A percentile compares a stretch with the other conserved stretches of the same genome.
phyloP scores from a whole-genome alignment of 1,140 invertebrate genomes.

The Penaeus japonicus region DNA sequence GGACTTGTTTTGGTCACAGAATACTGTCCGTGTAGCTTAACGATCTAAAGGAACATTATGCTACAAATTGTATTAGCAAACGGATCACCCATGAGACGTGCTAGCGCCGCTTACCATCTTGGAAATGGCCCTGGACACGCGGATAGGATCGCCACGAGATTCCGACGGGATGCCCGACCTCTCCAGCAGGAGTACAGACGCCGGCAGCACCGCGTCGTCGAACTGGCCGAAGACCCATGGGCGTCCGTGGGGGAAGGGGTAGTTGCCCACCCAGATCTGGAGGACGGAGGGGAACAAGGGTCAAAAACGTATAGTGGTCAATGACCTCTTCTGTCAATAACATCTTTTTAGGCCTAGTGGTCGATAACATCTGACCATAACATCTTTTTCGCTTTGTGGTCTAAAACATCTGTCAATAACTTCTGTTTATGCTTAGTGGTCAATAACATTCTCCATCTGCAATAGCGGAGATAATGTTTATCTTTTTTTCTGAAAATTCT shows the following conservation, averaged over 20 bases:
- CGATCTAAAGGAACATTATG: too few relatives aligned
- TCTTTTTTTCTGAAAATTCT: background rate
- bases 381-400: too few relatives aligned
- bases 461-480: background rate
- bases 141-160: conserved; percentile 77
- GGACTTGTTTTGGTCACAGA: too few relatives aligned
- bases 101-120: conserved; percentile 70
- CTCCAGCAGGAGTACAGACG: conserved; percentile 72
- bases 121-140: conserved; percentile 75
- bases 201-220: conserved; percentile 74
- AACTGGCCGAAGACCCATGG: conserved; percentile 81
- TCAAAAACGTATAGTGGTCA: background rate
- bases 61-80: too few relatives aligned
- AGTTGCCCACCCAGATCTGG: conserved; percentile 77
- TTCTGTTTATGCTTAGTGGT: too few relatives aligned
- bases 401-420: too few relatives aligned
- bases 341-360: background rate
- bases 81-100: too few relatives aligned
- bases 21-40: too few relatives aligned
- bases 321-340: background rate
- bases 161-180: conserved; percentile 66
- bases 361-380: too few relatives aligned
- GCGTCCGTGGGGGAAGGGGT: conserved; percentile 71
- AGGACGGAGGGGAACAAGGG: background rate
- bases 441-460: too few relatives aligned